Base-by-base conservation (phyloP, 2,113 vertebrate genomes). In the Urocynchramus pylzowi region DNA sequence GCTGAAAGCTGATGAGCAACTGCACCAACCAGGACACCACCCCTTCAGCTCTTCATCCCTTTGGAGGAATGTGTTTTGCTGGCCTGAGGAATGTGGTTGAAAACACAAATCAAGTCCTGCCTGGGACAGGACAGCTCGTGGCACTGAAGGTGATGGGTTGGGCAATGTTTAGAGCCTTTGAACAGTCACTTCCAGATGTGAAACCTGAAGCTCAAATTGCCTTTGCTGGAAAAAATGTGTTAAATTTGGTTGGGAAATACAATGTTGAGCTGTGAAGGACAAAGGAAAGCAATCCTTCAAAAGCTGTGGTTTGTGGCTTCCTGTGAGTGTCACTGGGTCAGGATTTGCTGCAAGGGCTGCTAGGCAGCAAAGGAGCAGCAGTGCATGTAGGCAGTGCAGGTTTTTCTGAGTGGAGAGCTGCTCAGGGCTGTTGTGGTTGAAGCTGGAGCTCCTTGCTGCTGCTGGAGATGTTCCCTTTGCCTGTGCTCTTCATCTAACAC, bases 231-330 rank as follows among this genome's bases (percentile, higher is more conserved):
- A 56, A 91, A 95, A 88, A 67, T 6, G 35, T 42, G 73, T 79
- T 49, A 14, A 13, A 24, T 45, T 37, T 11, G 33, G 12, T 91
- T 76, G 79, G 41, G 64, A 54, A 84, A 37, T 30, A 19, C 21
- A 1, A 3, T 59, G 61, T 26, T 61, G 53, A 84, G 16, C 60
- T 45, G 5, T 16, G 35, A 23, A 59, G 15, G 42, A 16, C 27
- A 21, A 31, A 57, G 65, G 65, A 70, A 59, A 61, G n/a, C 23
- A 65, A 42, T 68, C 42, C 89, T 84, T 94, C 33, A 63, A 47
- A 70, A 59, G 11, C 64, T 84, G 64, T 79, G 84, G 77, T 78
- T 84, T 87, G 74, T 88, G 75, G 56, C 53, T 95, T 84, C 39
- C 33, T 42, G 10, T 3, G 73, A 14, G 9, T 44, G 50, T 57